A percentile compares a stretch with the other conserved stretches of the same genome.
These are phyloP conservation scores for Lasiommata megera DNA, from an alignment of 2,888 invertebrate species.

Conservation along the genomic window DNA sequence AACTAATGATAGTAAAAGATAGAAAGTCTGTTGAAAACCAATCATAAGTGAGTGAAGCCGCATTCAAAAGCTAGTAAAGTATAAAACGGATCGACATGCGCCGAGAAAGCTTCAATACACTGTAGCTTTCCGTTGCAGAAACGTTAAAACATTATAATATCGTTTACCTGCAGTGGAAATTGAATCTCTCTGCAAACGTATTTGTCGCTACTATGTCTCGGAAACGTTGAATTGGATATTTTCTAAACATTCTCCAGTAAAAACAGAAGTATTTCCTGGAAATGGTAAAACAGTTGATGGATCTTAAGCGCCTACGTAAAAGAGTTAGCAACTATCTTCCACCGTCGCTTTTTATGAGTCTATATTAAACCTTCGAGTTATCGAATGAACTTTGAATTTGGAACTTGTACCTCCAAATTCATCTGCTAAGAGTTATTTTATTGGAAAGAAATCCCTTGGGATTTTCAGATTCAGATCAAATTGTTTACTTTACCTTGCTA, in stretches of 20 bases:
- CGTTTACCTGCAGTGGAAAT: conserved; percentile 6
- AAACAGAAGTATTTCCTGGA: conserved; percentile 1
- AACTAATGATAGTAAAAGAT: no score
- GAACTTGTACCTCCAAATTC: neutral
- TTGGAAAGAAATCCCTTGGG: neutral
- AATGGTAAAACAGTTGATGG: neutral
- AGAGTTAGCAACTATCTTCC: neutral
- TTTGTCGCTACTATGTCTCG: conserved; percentile 2
- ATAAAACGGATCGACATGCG: neutral
- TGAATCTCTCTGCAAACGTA: conserved; percentile 12
- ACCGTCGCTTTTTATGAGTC: neutral
- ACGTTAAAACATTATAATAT: conserved; percentile 7
- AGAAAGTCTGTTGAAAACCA: no score
- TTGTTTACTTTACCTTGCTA: neutral
- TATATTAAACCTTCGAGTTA: no score
- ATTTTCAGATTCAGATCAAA: neutral
- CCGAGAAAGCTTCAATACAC: neutral
- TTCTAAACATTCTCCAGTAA: conserved; percentile 5
- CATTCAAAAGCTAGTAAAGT: no score
- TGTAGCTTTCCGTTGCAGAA: neutral
- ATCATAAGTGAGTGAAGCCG: no score
- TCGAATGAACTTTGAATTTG: no score
- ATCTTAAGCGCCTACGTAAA: neutral
- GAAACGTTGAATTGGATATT: conserved; percentile 8
- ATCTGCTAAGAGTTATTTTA: neutral